These are phyloP conservation scores for Paralichthys olivaceus DNA, from an alignment of 2,113 vertebrate species.

Conservation along the genomic window DNA sequence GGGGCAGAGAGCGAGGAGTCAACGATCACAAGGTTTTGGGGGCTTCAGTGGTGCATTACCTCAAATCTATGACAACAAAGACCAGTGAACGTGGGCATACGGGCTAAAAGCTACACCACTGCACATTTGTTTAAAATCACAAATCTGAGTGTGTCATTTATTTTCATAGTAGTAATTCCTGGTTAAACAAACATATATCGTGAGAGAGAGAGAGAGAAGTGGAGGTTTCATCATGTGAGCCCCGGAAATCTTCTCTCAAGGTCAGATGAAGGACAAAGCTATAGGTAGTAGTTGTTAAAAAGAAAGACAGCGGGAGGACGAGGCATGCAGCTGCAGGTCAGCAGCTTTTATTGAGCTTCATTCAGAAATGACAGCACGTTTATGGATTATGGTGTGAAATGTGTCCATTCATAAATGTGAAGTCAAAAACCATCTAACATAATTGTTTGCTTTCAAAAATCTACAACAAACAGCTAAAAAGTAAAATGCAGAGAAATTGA, in stretches of 20 bases:
- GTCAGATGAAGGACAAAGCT: slow-evolving; percentile 47
- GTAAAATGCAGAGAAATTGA: neutral
- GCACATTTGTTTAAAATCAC: neutral
- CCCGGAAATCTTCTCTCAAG: slow-evolving; percentile 34
- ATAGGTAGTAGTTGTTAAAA: neutral
- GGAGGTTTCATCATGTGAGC: neutral
- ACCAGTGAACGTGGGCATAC: neutral
- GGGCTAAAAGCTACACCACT: neutral
- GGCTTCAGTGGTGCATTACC: slow-evolving; percentile 12
- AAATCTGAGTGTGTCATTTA: neutral
- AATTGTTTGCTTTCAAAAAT: too few relatives aligned
- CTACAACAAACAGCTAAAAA: neutral
- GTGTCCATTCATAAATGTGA: too few relatives aligned
- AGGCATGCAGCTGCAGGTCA: too few relatives aligned
- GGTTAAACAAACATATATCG: too few relatives aligned
- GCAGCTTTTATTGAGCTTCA: too few relatives aligned
- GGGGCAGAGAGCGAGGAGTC: slow-evolving; percentile 10
- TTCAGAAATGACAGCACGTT: too few relatives aligned
- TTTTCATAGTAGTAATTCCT: too few relatives aligned
- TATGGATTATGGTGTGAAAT: too few relatives aligned
- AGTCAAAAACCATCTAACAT: too few relatives aligned
- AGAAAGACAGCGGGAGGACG: too few relatives aligned
- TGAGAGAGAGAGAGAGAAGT: neutral
- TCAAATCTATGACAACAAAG: slow-evolving; percentile 20
- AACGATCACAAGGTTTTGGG: neutral